Evolutionary conservation across 2,797 vertebrate genomes (phyloP).

Genomic region (Phoebastria nigripes): DNA sequence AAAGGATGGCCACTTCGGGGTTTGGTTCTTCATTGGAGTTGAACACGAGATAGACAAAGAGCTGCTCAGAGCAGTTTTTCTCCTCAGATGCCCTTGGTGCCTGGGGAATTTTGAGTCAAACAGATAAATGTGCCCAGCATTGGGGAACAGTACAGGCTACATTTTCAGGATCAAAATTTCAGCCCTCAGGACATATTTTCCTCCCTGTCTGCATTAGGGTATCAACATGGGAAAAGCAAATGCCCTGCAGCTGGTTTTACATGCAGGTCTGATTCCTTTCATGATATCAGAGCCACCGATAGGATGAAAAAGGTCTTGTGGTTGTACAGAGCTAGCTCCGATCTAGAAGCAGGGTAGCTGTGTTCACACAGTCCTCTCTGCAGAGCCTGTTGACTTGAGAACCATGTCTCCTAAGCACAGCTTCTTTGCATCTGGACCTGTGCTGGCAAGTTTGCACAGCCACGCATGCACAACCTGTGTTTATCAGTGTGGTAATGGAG

Average conservation of each 20-base stretch:
- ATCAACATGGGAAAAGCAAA: background rate
- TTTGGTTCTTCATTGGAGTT: background rate
- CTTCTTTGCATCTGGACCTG: background rate
- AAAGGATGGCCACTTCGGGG: fast-evolving
- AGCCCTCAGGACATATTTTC: background rate
- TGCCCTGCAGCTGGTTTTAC: background rate
- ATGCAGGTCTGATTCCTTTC: background rate
- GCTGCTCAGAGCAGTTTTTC: background rate
- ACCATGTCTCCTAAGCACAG: background rate
- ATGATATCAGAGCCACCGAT: background rate
- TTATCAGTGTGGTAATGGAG: background rate
- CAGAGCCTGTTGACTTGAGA: background rate
- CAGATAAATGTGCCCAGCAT: fast-evolving
- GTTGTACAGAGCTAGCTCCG: background rate
- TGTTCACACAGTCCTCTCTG: background rate
- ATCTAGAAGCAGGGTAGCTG: background rate
- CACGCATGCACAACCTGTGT: no score
- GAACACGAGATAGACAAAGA: background rate
- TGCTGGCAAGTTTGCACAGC: background rate
- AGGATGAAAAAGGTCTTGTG: background rate
- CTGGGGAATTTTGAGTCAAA: background rate
- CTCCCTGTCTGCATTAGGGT: background rate
- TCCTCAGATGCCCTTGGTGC: background rate
- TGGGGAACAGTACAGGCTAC: background rate
- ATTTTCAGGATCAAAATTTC: background rate